Conservation (phyloP, 2,797 vertebrate species). For the Botia almorhae region DNA sequence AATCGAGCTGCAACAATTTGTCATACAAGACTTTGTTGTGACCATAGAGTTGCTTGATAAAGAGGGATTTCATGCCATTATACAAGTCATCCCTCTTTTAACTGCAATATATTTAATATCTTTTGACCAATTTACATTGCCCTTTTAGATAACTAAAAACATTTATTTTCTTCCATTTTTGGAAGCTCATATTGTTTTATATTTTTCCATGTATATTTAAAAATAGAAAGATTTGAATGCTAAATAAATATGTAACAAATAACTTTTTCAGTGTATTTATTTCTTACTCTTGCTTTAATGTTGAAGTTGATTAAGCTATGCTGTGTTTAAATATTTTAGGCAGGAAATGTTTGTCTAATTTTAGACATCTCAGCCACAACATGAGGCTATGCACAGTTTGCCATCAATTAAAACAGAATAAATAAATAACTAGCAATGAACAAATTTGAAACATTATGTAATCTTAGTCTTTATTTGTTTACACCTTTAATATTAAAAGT, state of each 20-base stretch:
- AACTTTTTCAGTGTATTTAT: neutral
- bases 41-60: conserved; percentile 6
- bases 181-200: conserved; percentile 73
- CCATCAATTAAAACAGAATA: too few relatives aligned
- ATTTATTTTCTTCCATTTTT: conserved; percentile 80
- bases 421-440: too few relatives aligned
- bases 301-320: too few relatives aligned
- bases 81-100: conserved; percentile 18
- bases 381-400: too few relatives aligned
- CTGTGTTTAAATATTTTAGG: too few relatives aligned
- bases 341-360: too few relatives aligned
- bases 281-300: neutral
- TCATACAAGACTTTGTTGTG: neutral
- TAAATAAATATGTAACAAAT: conserved; percentile 70
- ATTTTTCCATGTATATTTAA: conserved; percentile 74
- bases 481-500: too few relatives aligned
- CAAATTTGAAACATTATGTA: too few relatives aligned
- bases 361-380: too few relatives aligned
- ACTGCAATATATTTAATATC: conserved; percentile 25
- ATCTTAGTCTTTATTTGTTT: too few relatives aligned
- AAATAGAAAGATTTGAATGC: conserved; percentile 69
- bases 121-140: conserved; percentile 46
- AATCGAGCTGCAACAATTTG: conserved; percentile 17
- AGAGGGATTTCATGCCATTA: conserved; percentile 12
- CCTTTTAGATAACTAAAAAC: conserved; percentile 54